Percentiles rank a stretch among this genome's conserved stretches.
Conservation (phyloP, 2,113 vertebrate species). For the Scopus umbretta region DNA sequence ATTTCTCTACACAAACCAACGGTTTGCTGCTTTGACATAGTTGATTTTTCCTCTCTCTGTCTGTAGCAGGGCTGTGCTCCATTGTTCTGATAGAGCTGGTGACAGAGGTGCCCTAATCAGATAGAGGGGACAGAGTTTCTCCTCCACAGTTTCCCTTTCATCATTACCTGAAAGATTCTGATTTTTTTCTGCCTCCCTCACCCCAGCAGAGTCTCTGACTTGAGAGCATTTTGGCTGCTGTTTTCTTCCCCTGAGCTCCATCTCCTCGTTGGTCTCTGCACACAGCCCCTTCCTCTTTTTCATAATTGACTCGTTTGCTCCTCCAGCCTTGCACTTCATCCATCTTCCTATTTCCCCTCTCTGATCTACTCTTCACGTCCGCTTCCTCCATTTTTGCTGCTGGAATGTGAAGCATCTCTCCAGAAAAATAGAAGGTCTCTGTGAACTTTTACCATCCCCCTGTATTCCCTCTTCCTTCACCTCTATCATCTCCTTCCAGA, state of each 20-base stretch:
- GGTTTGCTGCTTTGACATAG: neutral
- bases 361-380: slow-evolving; percentile 44
- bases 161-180: neutral
- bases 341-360: slow-evolving; percentile 48
- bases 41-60: neutral
- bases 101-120: neutral
- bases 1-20: neutral
- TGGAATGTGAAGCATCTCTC: slow-evolving; percentile 47
- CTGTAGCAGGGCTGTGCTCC: neutral
- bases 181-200: neutral
- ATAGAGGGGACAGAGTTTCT: neutral
- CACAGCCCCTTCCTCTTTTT: slow-evolving; percentile 20
- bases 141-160: neutral
- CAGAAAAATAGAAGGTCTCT: slow-evolving; percentile 33
- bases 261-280: neutral
- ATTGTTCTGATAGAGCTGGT: neutral
- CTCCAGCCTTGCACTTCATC: slow-evolving; percentile 59
- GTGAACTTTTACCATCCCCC: slow-evolving; percentile 20
- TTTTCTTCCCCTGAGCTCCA: slow-evolving; percentile 30
- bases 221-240: slow-evolving; percentile 6
- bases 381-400: slow-evolving; percentile 38
- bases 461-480: neutral
- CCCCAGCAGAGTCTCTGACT: neutral
- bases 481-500: slow-evolving; percentile 15
- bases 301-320: slow-evolving; percentile 38